phyloP scores from a whole-genome alignment of 2,113 vertebrate species.

The Engraulis encrasicolus region DNA sequence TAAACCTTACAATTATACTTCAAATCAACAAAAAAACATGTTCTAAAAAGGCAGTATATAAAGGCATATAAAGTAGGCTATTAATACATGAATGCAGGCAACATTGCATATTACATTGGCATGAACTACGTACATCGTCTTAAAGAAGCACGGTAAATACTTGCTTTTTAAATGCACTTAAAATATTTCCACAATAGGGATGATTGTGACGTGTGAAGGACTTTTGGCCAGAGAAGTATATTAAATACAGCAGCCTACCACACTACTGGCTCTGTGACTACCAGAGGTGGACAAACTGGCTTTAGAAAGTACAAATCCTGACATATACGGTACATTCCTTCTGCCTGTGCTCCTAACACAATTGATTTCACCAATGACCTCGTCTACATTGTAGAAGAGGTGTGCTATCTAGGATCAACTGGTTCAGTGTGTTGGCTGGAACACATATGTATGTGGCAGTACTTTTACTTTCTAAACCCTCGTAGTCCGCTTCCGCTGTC shows the following conservation, averaged over 20 bases:
- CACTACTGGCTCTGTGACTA: neutral
- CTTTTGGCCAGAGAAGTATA: neutral
- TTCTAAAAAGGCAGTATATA: conserved; percentile 46
- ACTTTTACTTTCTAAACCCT: too few relatives aligned
- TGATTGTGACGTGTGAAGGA: neutral
- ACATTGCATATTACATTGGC: conserved; percentile 21
- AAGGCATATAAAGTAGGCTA: conserved; percentile 52
- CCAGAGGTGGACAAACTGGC: too few relatives aligned
- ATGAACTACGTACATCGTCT: neutral
- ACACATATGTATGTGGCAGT: too few relatives aligned
- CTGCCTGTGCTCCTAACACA: too few relatives aligned
- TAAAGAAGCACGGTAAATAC: conserved; percentile 16
- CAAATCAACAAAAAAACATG: conserved; percentile 47
- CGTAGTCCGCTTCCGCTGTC: too few relatives aligned
- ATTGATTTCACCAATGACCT: too few relatives aligned
- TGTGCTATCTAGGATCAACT: too few relatives aligned
- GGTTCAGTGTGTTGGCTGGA: too few relatives aligned
- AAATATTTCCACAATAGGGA: conserved; percentile 6
- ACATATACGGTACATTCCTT: too few relatives aligned
- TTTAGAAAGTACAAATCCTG: too few relatives aligned
- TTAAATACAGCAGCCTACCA: neutral
- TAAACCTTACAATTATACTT: conserved; percentile 30
- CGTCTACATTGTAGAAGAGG: too few relatives aligned
- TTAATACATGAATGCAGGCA: conserved; percentile 18
- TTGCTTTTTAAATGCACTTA: conserved; percentile 17